Conservation (phyloP, 2,888 invertebrate genomes). For the Leucozona laternaria region DNA sequence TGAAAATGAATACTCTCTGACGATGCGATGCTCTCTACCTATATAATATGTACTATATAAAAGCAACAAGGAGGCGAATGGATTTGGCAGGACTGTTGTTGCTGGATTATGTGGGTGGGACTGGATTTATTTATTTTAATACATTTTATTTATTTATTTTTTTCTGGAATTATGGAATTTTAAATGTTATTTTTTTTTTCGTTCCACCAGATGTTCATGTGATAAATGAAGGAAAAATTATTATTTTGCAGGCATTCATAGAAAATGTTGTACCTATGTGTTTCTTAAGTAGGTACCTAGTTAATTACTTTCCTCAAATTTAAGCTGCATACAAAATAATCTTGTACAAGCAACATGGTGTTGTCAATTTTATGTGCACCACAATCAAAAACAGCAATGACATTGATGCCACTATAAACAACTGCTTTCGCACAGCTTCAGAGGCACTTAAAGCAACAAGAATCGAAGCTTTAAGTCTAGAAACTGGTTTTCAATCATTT, state of each 20-base stretch:
- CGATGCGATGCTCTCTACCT: constrained; percentile 2
- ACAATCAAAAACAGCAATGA: no score
- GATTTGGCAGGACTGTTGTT: constrained; percentile 9
- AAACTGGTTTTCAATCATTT: no score
- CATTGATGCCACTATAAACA: no score
- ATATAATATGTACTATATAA: background rate
- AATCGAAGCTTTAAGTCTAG: no score
- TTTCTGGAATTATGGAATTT: background rate
- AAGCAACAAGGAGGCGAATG: background rate
- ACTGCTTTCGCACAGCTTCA: no score
- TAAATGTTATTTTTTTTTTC: constrained; percentile 5
- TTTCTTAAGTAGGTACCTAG: background rate
- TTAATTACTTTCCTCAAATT: background rate
- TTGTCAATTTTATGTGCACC: no score
- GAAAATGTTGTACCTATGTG: background rate
- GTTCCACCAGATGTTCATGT: background rate
- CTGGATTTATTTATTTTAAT: constrained; percentile 14
- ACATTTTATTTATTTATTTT: background rate
- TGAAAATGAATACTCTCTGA: constrained; percentile 65
- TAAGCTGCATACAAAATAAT: background rate
- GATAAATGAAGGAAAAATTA: constrained; percentile 16
- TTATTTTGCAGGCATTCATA: background rate
- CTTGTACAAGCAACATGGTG: no score
- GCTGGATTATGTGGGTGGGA: background rate
- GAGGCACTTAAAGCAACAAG: no score